phyloP scores from a whole-genome alignment of 2,113 vertebrate genomes.

The Seriola quinqueradiata region DNA sequence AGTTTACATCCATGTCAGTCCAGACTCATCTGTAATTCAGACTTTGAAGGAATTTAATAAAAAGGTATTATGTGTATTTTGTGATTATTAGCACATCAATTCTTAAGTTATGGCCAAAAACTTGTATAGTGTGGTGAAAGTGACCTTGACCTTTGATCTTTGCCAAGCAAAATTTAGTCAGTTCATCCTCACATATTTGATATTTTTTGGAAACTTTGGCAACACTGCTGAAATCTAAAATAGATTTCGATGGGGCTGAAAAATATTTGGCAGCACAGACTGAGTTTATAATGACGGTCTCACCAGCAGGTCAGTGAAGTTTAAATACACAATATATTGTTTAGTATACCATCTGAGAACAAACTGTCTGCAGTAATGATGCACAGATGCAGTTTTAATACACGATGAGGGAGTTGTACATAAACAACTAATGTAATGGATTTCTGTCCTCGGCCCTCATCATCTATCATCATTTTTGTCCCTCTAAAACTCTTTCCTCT shows the following conservation, averaged over 20 bases:
- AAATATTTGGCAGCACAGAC: background rate
- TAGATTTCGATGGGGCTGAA: no score
- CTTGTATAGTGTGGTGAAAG: no score
- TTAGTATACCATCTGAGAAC: conserved; percentile 2
- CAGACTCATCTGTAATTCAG: no score
- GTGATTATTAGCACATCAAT: no score
- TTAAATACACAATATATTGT: background rate
- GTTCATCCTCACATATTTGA: background rate
- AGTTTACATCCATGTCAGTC: no score
- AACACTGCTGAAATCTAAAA: background rate
- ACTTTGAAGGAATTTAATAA: no score
- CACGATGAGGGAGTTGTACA: conserved; percentile 5
- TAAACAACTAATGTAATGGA: conserved; percentile 32
- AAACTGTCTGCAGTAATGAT: conserved; percentile 4
- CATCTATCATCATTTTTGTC: conserved; percentile 18
- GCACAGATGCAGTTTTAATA: background rate
- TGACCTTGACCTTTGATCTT: no score
- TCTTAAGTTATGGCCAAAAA: no score
- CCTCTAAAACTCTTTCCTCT: conserved; percentile 4
- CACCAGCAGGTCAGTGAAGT: background rate
- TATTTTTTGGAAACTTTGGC: background rate
- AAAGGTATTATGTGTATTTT: no score
- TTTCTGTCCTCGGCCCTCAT: background rate
- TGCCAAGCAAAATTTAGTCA: no score
- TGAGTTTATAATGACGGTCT: background rate